A percentile compares a stretch with the other conserved stretches of the same genome.
These are phyloP conservation scores for Onychomys torridus DNA, from an alignment of 2,797 vertebrate genomes.

Conservation along the genomic window DNA sequence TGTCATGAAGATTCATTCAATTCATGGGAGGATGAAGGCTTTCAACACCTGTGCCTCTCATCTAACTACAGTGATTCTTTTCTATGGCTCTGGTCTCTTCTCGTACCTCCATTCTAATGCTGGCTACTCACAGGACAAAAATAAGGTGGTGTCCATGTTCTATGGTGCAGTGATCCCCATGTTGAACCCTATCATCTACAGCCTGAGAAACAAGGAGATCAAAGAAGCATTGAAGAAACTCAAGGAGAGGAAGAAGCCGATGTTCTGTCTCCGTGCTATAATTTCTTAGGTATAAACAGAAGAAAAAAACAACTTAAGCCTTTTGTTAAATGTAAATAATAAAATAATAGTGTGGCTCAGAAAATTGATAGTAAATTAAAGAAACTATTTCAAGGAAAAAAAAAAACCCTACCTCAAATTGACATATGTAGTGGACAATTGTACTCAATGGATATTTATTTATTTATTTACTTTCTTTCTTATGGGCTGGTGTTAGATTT, in stretches of 20 bases:
- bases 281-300: background rate
- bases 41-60: slow-evolving; percentile 77
- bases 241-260: slow-evolving; percentile 29
- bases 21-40: slow-evolving; percentile 56
- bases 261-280: background rate
- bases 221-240: slow-evolving; percentile 70
- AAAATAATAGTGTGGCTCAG: background rate
- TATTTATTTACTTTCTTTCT: slow-evolving; percentile 18
- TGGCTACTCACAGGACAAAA: slow-evolving; percentile 22
- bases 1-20: slow-evolving; percentile 68
- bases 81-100: slow-evolving; percentile 74
- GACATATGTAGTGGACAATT: background rate
- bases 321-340: slow-evolving; percentile 15
- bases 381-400: background rate
- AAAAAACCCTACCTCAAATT: background rate
- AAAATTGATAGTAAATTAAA: slow-evolving; percentile 1
- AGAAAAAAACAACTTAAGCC: background rate
- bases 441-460: background rate
- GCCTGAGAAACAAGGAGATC: slow-evolving; percentile 75
- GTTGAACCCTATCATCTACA: slow-evolving; percentile 77
- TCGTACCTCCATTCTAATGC: slow-evolving; percentile 60
- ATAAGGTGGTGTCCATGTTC: slow-evolving; percentile 66
- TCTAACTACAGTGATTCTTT: slow-evolving; percentile 62
- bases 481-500: background rate
- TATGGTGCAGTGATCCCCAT: slow-evolving; percentile 65